Evolutionary conservation across 2,113 vertebrate species (phyloP).

Genomic region (Patagioenas fasciata): DNA sequence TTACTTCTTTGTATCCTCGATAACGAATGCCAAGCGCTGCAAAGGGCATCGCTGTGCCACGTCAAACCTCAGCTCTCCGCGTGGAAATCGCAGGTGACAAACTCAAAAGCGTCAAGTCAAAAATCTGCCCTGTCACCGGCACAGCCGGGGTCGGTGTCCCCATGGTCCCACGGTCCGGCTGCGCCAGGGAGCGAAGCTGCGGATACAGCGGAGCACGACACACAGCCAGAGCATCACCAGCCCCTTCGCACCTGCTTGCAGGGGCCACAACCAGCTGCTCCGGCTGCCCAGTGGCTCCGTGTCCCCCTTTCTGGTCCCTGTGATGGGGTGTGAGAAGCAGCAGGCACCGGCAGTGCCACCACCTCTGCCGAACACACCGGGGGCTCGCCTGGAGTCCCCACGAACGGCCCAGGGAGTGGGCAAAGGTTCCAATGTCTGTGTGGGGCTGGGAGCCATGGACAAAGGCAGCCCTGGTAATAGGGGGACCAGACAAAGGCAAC

Average conservation of each 20-base stretch:
- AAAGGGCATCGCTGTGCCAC: fast-evolving
- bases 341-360: fast-evolving
- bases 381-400: fast-evolving
- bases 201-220: fast-evolving
- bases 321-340: neutral
- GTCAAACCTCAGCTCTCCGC: neutral
- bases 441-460: neutral
- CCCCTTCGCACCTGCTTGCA: fast-evolving
- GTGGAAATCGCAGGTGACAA: fast-evolving
- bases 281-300: neutral
- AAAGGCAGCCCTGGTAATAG: neutral
- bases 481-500: neutral
- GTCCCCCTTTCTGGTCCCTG: neutral
- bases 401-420: fast-evolving
- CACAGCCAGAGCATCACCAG: neutral
- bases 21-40: fast-evolving
- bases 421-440: neutral
- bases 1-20: neutral
- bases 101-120: neutral
- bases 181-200: fast-evolving
- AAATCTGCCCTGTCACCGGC: fast-evolving
- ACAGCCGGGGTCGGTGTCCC: fast-evolving
- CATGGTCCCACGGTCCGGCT: fast-evolving
- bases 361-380: fast-evolving
- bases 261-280: neutral